Percentiles rank a stretch among this genome's conserved stretches.
These are phyloP conservation scores for Tetropium fuscum DNA, from an alignment of 2,888 invertebrate species.

Conservation along the genomic window DNA sequence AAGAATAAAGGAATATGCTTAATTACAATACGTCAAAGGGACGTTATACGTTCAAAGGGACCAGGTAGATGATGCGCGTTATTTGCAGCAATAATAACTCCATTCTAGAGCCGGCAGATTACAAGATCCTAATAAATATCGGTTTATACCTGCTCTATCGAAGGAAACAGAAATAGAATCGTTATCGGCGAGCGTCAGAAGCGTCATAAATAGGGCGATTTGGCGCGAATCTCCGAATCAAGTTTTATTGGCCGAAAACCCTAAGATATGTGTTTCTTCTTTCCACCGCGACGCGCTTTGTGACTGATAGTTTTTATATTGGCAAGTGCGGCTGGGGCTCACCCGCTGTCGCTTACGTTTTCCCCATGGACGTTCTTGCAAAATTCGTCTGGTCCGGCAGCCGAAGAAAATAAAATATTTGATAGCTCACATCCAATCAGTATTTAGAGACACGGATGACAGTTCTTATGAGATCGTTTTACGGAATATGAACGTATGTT, in stretches of 20 bases:
- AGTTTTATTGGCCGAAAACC: conserved; percentile 74
- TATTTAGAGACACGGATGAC: conserved; percentile 62
- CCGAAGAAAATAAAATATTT: conserved; percentile 62
- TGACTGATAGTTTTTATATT: conserved; percentile 63
- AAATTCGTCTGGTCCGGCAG: conserved; percentile 50
- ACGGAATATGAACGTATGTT: conserved; percentile 56
- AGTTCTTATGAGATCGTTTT: conserved; percentile 56
- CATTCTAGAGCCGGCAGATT: neutral
- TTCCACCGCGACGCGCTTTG: conserved; percentile 55
- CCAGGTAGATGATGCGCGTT: neutral
- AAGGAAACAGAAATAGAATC: conserved; percentile 57
- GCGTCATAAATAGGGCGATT: conserved; percentile 62
- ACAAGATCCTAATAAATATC: conserved; percentile 32
- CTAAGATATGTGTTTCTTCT: conserved; percentile 68
- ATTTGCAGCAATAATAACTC: neutral
- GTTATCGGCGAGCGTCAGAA: conserved; percentile 61
- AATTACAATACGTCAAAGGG: too few relatives aligned
- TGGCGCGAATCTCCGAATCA: conserved; percentile 64
- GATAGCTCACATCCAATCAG: conserved; percentile 64
- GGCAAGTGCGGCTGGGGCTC: conserved; percentile 38
- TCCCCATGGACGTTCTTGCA: neutral
- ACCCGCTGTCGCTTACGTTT: conserved; percentile 4
- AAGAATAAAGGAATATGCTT: too few relatives aligned
- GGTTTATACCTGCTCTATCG: conserved; percentile 38
- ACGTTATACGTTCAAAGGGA: too few relatives aligned